Evolutionary conservation across 2,888 invertebrate genomes (phyloP).

Genomic region (Lithodes maja): DNA sequence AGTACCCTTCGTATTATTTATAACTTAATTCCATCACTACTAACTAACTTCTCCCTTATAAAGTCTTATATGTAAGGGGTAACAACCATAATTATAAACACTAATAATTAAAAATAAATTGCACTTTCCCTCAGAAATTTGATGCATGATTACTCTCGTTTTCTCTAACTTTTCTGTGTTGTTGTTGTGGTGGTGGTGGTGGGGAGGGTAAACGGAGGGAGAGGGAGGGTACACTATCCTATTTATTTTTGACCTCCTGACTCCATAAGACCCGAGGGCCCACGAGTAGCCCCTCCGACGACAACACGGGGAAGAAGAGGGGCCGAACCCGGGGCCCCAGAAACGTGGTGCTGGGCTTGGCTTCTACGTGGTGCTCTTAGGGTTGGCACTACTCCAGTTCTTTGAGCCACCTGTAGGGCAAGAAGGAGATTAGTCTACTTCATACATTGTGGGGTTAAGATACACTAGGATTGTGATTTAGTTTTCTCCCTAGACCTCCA

Average conservation of each 20-base stretch:
- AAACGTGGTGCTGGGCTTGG: constrained; percentile 28
- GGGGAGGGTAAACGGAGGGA: background rate
- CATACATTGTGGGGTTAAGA: background rate
- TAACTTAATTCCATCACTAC: background rate
- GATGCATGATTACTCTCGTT: background rate
- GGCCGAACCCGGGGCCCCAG: constrained; percentile 27
- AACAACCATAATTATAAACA: background rate
- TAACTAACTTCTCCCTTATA: background rate
- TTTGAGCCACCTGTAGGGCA: constrained; percentile 52
- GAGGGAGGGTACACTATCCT: background rate
- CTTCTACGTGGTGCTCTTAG: constrained; percentile 53
- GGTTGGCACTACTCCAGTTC: constrained; percentile 63
- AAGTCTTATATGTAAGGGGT: constrained; percentile 6
- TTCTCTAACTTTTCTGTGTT: too few relatives aligned
- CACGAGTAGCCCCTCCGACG: constrained; percentile 39
- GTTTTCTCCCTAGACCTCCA: too few relatives aligned
- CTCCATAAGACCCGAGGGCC: constrained; percentile 55
- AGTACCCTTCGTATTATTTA: background rate
- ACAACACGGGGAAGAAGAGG: constrained; percentile 46
- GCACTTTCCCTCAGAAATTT: background rate
- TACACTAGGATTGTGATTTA: too few relatives aligned
- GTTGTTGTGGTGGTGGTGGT: too few relatives aligned
- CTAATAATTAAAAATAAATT: background rate
- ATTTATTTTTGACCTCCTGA: constrained; percentile 46
- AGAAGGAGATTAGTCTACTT: background rate